A percentile compares a stretch with the other conserved stretches of the same genome.
Evolutionary conservation across 2,113 vertebrate genomes (phyloP).

Genomic region (Thinocorus orbignyianus): DNA sequence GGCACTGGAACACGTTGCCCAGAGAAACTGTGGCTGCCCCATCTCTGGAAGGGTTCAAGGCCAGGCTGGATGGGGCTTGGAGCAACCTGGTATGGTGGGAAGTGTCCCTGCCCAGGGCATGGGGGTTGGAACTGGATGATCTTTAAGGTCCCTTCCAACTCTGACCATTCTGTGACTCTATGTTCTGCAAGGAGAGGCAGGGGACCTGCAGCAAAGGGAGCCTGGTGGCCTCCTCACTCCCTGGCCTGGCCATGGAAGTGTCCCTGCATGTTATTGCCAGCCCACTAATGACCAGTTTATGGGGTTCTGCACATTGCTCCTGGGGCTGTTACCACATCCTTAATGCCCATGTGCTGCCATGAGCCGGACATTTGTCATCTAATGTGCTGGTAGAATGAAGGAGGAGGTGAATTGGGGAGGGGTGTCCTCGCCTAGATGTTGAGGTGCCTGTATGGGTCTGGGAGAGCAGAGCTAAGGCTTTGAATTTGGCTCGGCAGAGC

Average conservation of each 20-base stretch:
- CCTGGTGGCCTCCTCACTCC: not conserved
- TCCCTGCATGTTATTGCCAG: not conserved
- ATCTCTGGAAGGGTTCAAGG: too few relatives aligned
- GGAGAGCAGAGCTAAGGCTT: not conserved
- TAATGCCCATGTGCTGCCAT: not conserved
- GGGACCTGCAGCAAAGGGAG: not conserved
- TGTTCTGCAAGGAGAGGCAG: not conserved
- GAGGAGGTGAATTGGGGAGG: too few relatives aligned
- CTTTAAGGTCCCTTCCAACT: too few relatives aligned
- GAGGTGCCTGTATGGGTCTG: not conserved
- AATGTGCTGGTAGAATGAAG: not conserved
- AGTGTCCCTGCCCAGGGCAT: too few relatives aligned
- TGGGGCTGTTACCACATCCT: not conserved
- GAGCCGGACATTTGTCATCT: not conserved
- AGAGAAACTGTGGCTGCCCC: too few relatives aligned
- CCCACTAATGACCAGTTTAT: fast-evolving
- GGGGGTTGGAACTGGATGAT: too few relatives aligned
- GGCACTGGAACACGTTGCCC: too few relatives aligned
- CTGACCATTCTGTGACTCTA: too few relatives aligned
- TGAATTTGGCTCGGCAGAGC: not conserved
- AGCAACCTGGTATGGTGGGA: too few relatives aligned
- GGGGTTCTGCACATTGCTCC: not conserved
- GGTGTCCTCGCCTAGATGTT: not conserved
- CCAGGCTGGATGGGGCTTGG: too few relatives aligned
- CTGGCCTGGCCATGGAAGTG: fast-evolving